phyloP scores from a whole-genome alignment of 1,140 invertebrate species.

The Uloborus diversus region DNA sequence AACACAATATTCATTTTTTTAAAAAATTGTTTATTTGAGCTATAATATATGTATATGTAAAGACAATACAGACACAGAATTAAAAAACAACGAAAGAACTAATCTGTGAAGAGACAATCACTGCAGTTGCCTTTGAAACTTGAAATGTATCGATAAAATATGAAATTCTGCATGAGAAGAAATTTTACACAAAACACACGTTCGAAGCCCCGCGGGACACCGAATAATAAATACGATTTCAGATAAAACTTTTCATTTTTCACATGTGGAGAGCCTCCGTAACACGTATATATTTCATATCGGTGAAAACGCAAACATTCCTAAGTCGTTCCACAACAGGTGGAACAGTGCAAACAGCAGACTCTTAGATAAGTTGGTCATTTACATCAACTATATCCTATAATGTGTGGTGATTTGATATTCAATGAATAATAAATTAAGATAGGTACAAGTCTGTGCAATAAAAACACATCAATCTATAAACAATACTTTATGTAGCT shows the following conservation, averaged over 20 bases:
- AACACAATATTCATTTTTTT: no score
- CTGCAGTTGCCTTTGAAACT: neutral
- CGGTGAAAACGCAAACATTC: no score
- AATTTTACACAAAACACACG: neutral
- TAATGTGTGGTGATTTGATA: neutral
- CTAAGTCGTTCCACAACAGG: neutral
- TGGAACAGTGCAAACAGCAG: neutral
- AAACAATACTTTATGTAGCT: neutral
- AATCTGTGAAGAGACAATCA: neutral
- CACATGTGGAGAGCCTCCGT: no score
- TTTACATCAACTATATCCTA: neutral
- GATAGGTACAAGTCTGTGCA: neutral
- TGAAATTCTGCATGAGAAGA: neutral
- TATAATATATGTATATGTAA: slow-evolving; percentile 7
- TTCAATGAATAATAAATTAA: neutral
- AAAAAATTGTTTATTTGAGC: slow-evolving; percentile 13
- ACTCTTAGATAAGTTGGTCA: neutral
- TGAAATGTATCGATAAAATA: neutral
- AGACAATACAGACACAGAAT: neutral
- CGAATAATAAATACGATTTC: neutral
- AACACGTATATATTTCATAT: no score
- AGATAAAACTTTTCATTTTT: neutral
- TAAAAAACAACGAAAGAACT: neutral
- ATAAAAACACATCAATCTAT: neutral
- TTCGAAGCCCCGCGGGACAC: neutral